phyloP scores from a whole-genome alignment of 30 jellyfish, hydroid and myxozoan species.

The Cassiopea andromeda region DNA sequence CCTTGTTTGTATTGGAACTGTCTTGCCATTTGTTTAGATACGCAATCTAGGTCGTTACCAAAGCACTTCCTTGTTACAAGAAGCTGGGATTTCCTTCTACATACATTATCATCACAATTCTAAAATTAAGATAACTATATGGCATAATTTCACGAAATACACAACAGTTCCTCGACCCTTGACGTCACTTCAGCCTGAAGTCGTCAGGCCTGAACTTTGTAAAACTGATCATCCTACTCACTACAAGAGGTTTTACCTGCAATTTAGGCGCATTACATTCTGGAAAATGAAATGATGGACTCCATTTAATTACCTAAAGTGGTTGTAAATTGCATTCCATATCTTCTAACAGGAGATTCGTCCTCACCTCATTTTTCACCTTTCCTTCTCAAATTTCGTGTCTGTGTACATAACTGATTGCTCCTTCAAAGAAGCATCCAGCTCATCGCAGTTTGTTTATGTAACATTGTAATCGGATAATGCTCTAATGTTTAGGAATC shows the following conservation, averaged over 20 bases:
- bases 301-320: too few relatives aligned
- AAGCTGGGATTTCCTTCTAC: neutral
- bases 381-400: neutral
- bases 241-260: neutral
- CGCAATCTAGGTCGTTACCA: neutral
- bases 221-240: neutral
- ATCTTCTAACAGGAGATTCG: neutral
- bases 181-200: neutral
- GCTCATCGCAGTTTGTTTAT: neutral
- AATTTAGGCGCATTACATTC: neutral
- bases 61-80: neutral
- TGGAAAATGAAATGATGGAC: neutral
- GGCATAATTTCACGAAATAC: neutral
- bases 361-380: neutral
- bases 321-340: neutral
- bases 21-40: neutral
- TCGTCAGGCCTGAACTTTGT: neutral
- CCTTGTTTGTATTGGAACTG: neutral
- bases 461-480: neutral
- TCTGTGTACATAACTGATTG: neutral
- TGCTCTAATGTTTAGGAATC: too few relatives aligned
- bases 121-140: too few relatives aligned
- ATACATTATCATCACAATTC: neutral
- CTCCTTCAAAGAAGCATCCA: neutral
- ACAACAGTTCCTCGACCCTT: neutral